phyloP scores from a whole-genome alignment of 2,888 invertebrate genomes.

The Plebejus melissa region DNA sequence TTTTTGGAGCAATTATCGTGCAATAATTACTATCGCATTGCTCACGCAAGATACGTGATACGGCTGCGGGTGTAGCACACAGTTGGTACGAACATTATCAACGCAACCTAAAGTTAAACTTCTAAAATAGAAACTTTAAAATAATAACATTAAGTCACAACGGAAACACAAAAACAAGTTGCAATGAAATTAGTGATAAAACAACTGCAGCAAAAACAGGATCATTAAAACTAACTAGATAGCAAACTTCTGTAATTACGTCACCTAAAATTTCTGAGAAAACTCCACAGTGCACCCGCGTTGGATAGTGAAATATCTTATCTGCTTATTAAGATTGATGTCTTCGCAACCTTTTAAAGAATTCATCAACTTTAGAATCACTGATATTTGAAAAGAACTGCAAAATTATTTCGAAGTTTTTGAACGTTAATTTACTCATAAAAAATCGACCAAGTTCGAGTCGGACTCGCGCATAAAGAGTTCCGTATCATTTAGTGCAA shows the following conservation, averaged over 20 bases:
- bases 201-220: constrained; percentile 35
- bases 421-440: too few species aligned
- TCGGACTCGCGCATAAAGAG: too few species aligned
- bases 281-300: constrained; percentile 17
- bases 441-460: too few species aligned
- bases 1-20: too few species aligned
- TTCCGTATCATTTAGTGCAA: too few species aligned
- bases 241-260: constrained; percentile 24
- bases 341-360: neutral
- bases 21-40: too few species aligned
- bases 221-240: constrained; percentile 33
- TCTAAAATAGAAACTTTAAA: constrained; percentile 2
- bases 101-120: neutral
- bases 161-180: constrained; percentile 30
- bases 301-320: constrained; percentile 10
- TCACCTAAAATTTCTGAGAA: constrained; percentile 27
- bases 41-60: too few species aligned
- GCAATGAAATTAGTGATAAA: constrained; percentile 30
- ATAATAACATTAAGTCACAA: constrained; percentile 9
- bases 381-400: neutral
- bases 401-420: too few species aligned
- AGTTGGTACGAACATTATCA: neutral
- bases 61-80: neutral
- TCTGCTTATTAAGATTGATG: constrained; percentile 15
- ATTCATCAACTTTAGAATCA: constrained; percentile 4